phyloP scores from a whole-genome alignment of 2,113 vertebrate genomes.

The Myotis yumanensis region DNA sequence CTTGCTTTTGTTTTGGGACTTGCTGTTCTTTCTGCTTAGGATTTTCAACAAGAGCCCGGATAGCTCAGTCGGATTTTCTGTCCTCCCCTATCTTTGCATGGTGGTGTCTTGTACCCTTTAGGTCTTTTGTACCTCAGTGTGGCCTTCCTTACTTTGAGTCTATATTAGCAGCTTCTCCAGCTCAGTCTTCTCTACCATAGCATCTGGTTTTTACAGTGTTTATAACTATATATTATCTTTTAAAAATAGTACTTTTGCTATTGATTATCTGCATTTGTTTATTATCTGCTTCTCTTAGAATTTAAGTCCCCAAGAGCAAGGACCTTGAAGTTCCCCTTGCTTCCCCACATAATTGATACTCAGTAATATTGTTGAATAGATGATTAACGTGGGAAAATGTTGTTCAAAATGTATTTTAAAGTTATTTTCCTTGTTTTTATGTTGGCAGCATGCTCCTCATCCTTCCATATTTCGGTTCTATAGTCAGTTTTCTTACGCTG shows the following conservation, averaged over 20 bases:
- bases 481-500: slow-evolving; percentile 30
- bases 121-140: neutral
- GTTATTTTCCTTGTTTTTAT: slow-evolving; percentile 38
- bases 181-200: neutral
- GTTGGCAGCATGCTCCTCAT: neutral
- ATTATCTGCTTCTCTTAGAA: neutral
- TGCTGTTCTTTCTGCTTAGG: neutral
- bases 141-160: slow-evolving; percentile 12
- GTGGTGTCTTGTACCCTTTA: neutral
- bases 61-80: neutral
- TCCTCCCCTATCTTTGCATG: neutral
- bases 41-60: too few relatives aligned
- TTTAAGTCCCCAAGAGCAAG: neutral
- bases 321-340: neutral
- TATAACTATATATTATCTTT: neutral
- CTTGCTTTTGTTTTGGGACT: neutral
- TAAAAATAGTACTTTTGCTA: neutral
- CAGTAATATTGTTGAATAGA: neutral
- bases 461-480: slow-evolving; percentile 41
- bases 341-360: neutral
- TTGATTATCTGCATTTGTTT: neutral
- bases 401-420: slow-evolving; percentile 39
- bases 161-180: neutral
- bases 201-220: neutral
- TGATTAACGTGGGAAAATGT: neutral